Conservation (phyloP, 2,797 vertebrate species). For the Onychomys leucogaster region DNA sequence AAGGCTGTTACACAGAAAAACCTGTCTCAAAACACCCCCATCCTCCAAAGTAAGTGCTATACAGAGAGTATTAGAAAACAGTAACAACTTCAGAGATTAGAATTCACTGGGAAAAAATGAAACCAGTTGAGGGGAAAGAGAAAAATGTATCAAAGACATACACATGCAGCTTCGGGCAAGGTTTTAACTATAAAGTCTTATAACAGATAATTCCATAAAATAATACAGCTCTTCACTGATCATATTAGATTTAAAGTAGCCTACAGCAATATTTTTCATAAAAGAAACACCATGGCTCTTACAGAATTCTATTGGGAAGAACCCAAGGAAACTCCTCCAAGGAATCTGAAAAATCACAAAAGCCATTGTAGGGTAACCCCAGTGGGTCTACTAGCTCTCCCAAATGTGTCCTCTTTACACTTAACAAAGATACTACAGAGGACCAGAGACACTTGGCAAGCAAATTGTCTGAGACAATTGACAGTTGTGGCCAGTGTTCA, state of each 20-base stretch:
- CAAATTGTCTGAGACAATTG: constrained; percentile 8
- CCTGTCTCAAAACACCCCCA: not conserved
- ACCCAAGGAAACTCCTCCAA: not conserved
- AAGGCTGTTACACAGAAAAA: not conserved
- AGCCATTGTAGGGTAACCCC: not conserved
- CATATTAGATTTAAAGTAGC: constrained; percentile 35
- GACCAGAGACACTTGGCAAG: constrained; percentile 48
- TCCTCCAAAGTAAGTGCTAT: not conserved
- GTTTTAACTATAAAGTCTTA: constrained; percentile 43
- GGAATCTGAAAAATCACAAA: constrained; percentile 50
- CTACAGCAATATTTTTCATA: not conserved
- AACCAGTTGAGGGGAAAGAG: constrained; percentile 11
- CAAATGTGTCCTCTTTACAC: constrained; percentile 3
- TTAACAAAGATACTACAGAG: constrained; percentile 35
- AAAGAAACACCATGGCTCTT: constrained; percentile 23
- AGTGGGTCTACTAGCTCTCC: constrained; percentile 29
- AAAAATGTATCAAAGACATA: not conserved
- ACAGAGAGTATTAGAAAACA: constrained; percentile 29
- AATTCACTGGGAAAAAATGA: not conserved
- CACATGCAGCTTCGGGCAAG: not conserved
- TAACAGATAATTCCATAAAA: constrained; percentile 57
- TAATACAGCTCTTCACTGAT: constrained; percentile 33
- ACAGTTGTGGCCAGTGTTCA: not conserved
- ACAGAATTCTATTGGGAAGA: not conserved
- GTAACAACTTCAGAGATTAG: constrained; percentile 48